A percentile compares a stretch with the other conserved stretches of the same genome.
Conservation (phyloP, 2,113 vertebrate genomes). For the Actenoides lindsayi region DNA sequence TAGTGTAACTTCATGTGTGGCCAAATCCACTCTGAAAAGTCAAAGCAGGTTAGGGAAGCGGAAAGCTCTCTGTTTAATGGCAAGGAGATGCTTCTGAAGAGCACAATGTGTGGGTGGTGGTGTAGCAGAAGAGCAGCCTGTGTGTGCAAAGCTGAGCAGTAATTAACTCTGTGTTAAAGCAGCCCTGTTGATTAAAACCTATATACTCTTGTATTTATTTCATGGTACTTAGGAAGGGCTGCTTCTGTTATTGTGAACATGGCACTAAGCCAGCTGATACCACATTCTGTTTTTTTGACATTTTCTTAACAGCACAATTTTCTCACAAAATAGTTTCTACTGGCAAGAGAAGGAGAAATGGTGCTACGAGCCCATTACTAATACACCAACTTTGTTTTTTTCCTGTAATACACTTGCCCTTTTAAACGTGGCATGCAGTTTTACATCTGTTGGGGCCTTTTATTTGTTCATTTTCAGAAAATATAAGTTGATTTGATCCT, state of each 20-base stretch:
- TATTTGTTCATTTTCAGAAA: neutral
- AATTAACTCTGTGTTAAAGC: neutral
- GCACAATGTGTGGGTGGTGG: neutral
- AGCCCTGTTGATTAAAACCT: neutral
- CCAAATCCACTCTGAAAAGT: neutral
- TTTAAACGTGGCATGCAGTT: neutral
- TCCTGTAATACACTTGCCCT: neutral
- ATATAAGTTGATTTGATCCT: neutral
- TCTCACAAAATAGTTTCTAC: neutral
- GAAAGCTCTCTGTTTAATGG: neutral
- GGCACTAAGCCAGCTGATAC: neutral
- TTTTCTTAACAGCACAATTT: neutral
- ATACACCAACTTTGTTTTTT: neutral
- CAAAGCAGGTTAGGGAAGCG: neutral
- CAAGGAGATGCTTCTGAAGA: neutral
- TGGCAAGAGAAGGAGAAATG: neutral
- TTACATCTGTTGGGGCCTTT: neutral
- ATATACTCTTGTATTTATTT: neutral
- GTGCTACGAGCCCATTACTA: neutral
- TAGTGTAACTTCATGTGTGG: constrained; percentile 13
- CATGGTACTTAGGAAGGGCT: neutral
- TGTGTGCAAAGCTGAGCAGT: neutral
- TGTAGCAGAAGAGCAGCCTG: neutral
- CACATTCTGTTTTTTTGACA: neutral
- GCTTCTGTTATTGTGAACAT: neutral